Percentiles rank a stretch among this genome's conserved stretches.
Conservation (phyloP, 2,888 invertebrate species). For the Noctua comes region DNA sequence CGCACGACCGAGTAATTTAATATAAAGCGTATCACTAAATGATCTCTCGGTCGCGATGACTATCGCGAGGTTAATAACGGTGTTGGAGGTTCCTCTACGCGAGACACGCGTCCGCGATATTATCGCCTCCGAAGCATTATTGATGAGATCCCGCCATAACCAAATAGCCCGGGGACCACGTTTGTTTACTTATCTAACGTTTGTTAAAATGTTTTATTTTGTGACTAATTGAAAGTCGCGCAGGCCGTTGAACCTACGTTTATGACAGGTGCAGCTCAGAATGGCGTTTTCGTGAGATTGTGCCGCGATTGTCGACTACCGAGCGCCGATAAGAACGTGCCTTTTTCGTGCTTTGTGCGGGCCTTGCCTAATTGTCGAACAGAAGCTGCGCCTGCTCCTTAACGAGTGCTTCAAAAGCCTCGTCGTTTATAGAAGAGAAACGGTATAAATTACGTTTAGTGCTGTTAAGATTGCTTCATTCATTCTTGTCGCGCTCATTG, state of each 20-base stretch:
- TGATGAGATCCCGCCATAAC: conserved; percentile 87
- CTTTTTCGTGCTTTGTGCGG: conserved; percentile 74
- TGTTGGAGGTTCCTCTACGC: conserved; percentile 86
- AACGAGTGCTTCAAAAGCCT: conserved; percentile 78
- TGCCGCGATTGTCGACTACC: conserved; percentile 84
- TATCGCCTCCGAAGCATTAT: conserved; percentile 88
- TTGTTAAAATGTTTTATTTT: conserved; percentile 82
- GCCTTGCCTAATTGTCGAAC: conserved; percentile 86
- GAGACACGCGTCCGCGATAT: conserved; percentile 88
- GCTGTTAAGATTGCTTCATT: conserved; percentile 86
- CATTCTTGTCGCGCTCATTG: conserved; percentile 85
- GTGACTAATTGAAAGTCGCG: conserved; percentile 84
- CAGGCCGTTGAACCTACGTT: conserved; percentile 80
- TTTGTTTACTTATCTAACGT: conserved; percentile 87
- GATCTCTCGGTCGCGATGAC: conserved; percentile 87
- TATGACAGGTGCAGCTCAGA: conserved; percentile 88
- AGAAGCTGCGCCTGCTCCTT: conserved; percentile 83
- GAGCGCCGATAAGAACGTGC: conserved; percentile 81
- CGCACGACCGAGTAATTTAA: conserved; percentile 90
- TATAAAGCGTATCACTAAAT: conserved; percentile 90
- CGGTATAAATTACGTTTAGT: conserved; percentile 84
- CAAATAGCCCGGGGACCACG: conserved; percentile 89
- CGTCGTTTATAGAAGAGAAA: conserved; percentile 85
- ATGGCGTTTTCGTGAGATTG: conserved; percentile 90
- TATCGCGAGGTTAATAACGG: conserved; percentile 89